Base-by-base conservation (phyloP, 92 coral and sea anemone species). In the Siderastrea siderea region DNA sequence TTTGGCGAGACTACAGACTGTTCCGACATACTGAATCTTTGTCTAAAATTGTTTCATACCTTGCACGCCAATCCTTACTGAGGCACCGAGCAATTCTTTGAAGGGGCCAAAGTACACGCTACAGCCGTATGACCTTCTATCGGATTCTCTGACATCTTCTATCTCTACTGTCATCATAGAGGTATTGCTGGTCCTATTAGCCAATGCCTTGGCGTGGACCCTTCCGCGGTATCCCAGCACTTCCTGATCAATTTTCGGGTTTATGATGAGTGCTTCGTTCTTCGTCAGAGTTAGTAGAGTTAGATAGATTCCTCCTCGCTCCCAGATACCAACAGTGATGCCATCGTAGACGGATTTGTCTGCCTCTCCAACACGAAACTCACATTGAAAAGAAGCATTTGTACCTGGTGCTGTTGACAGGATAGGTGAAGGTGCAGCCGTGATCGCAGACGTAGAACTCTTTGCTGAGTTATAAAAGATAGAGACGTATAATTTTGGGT, bases 101-200 rank as follows among this genome's bases (percentile, higher is more conserved):
- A 57, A 75, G 1, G 80, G 52, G 2, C 80, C 80, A 55, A 75
- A 75, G 38, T 19, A 57, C 80, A 75, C 55, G 19, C 51, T 43
- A 4, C 80, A 75, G 48, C 80, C 80, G 26, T 75, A 75, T 11
- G 50, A 13, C 10, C 16, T 38, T 55, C 7, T 45, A 38, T 75
- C 67, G 26, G 66, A 55, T 57, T 55, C 3, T 54, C 49, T 43
- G 6, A 75, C 66, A 75, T 57, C 12, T 11, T 6, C 16, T 7
- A 75, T 13, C 80, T 55, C 66, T 47, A 75, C 47, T 55, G 80
- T n/a, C 44, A 75, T 38, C 63, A 43, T 14, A 2, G 80, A 75
- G 2, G 80, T 75, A 43, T 58, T 57, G 51, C 66, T 75, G 44
- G 80, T 75, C 68, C 14, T 75, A 26, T 75, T 75, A 50, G 79